Conservation (phyloP, 2,797 vertebrate genomes). For the Tiaroga cobitis region DNA sequence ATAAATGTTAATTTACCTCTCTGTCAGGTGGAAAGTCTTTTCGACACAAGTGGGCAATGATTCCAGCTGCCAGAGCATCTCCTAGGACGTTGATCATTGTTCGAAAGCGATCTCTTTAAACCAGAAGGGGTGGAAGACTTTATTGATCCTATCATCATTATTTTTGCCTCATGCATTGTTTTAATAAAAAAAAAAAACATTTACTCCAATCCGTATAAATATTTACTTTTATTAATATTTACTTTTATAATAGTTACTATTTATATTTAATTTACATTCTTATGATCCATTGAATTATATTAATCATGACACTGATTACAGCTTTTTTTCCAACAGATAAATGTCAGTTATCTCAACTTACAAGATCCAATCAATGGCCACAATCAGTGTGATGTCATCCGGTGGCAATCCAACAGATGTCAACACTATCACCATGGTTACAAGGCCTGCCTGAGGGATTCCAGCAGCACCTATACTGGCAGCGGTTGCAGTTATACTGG, state of each 20-base stretch:
- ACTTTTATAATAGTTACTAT: neutral
- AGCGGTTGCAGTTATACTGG: conserved; percentile 89
- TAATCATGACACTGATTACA: neutral
- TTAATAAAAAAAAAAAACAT: neutral
- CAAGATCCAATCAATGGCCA: conserved; percentile 90
- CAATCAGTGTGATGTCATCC: conserved; percentile 88
- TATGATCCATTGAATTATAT: neutral
- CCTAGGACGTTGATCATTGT: conserved; percentile 91
- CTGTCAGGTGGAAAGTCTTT: conserved; percentile 82
- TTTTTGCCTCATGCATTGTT: neutral
- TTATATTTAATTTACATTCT: neutral
- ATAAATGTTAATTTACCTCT: conserved; percentile 64
- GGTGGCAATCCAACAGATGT: conserved; percentile 90
- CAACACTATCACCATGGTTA: conserved; percentile 91
- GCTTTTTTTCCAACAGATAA: neutral
- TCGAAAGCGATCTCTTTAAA: conserved; percentile 83
- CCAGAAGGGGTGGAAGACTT: conserved; percentile 13
- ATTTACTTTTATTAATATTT: neutral
- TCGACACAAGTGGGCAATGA: conserved; percentile 84
- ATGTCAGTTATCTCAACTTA: conserved; percentile 67
- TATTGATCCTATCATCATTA: neutral
- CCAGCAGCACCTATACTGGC: conserved; percentile 89
- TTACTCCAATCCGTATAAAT: neutral
- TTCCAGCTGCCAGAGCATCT: conserved; percentile 87
- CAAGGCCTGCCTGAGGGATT: conserved; percentile 88